Evolutionary conservation across 2,888 invertebrate species (phyloP).

Genomic region (Sabellastarte sp.): DNA sequence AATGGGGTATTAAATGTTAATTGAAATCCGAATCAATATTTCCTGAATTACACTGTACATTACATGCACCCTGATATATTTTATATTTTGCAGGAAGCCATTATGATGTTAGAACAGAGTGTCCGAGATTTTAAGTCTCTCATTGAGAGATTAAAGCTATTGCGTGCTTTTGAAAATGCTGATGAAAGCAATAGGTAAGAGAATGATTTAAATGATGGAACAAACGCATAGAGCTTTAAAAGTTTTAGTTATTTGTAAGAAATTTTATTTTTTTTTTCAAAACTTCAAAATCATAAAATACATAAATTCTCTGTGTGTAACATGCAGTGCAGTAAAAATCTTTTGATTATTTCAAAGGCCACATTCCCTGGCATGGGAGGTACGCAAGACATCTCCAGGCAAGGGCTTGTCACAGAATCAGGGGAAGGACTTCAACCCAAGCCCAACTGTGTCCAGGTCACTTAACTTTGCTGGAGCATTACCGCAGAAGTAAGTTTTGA

Average conservation of each 20-base stretch:
- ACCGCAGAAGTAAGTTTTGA: too few species aligned
- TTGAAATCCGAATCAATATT: too few species aligned
- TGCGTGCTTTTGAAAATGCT: slow-evolving; percentile 91
- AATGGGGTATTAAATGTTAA: too few species aligned
- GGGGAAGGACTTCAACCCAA: slow-evolving; percentile 17
- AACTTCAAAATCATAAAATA: too few species aligned
- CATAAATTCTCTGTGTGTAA: too few species aligned
- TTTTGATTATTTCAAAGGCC: slow-evolving; percentile 63
- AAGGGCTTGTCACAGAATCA: slow-evolving; percentile 30
- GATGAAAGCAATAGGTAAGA: slow-evolving; percentile 64
- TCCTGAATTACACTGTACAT: too few species aligned
- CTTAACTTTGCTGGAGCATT: slow-evolving; percentile 15
- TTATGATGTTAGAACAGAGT: slow-evolving; percentile 90
- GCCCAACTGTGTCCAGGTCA: slow-evolving; percentile 17
- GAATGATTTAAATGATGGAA: too few species aligned
- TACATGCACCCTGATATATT: too few species aligned
- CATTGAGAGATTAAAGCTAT: slow-evolving; percentile 88
- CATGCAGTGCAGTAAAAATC: too few species aligned
- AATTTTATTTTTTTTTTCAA: too few species aligned
- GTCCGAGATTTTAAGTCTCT: slow-evolving; percentile 90
- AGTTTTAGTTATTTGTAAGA: too few species aligned
- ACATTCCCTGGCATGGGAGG: slow-evolving; percentile 91
- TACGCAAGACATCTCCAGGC: slow-evolving; percentile 74
- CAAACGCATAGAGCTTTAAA: too few species aligned
- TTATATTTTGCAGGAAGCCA: slow-evolving; percentile 73